Base-by-base conservation (phyloP, 1,140 invertebrate genomes). In the Caenorhabditis latens region DNA sequence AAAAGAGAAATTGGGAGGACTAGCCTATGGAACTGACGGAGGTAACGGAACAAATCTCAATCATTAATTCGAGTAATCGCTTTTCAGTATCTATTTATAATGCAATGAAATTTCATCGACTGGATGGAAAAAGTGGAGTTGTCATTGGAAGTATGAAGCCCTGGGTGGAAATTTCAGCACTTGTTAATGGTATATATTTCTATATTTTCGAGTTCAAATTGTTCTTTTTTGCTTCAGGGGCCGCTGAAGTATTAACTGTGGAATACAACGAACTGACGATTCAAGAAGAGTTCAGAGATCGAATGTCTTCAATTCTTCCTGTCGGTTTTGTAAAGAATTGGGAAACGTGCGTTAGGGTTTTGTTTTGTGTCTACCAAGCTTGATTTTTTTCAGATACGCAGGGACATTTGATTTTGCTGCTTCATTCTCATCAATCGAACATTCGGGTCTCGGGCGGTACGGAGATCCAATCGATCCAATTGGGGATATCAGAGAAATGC, bases 401-500 rank as follows among this genome's bases (percentile, higher is more conserved):
- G 83, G 42, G 6, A 58, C 57, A 24, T 84, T 61, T 40, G 84
- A 86, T 40, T 86, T 57, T 11, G 84, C 67, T 16, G 67, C 53
- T 2, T 61, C 50, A 16, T 86, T 86, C 65, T 86, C 84, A 19
- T 86, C 84, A 7, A 48, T 86, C 16, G 84, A 86, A 43, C 84
- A 86, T 63, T 67, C 58, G 55, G 84, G 84, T 43, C 43, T 86
- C 4, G 65, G 71, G 32, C n/a, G 84, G 24, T 86, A 65, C 32
- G 84, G 84, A 86, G 84, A 86, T 42, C 32, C 84, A 46, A 42
- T 71, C 4, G 84, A 86, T 46, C 84, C 84, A 19, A 75, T 86
- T 1, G 84, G 84, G 11, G 84, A 86, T 48, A 21, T 86, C 5
- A 53, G 57, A 86, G 84, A 86, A 55, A n/a, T 63, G 14, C 46